phyloP scores from a whole-genome alignment of 2,797 vertebrate genomes.

The Darevskia mixta region DNA sequence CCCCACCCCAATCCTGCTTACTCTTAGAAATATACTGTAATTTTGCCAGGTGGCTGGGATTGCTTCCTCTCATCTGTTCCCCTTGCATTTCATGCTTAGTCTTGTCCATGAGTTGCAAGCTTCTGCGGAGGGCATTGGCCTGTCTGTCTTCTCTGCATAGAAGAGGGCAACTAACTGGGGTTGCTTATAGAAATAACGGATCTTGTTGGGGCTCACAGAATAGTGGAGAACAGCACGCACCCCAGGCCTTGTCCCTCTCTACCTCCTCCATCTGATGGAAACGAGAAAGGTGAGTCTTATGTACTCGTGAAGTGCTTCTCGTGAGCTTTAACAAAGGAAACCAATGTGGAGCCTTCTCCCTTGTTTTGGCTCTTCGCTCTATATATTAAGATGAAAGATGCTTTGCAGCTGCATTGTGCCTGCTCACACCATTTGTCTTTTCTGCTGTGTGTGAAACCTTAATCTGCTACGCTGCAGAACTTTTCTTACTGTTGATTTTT shows the following conservation, averaged over 20 bases:
- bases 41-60: conserved; percentile 56
- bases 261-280: conserved; percentile 56
- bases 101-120: conserved; percentile 64
- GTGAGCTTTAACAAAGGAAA: conserved; percentile 29
- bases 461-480: conserved; percentile 30
- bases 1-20: conserved; percentile 37
- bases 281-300: neutral
- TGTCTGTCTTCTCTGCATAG: conserved; percentile 63
- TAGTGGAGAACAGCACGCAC: conserved; percentile 37
- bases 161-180: conserved; percentile 73
- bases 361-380: conserved; percentile 6
- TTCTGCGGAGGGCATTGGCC: conserved; percentile 60
- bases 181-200: conserved; percentile 73
- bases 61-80: conserved; percentile 39
- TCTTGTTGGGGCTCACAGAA: conserved; percentile 62
- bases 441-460: conserved; percentile 13
- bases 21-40: conserved; percentile 52
- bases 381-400: conserved; percentile 18
- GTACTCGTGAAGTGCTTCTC: conserved; percentile 23
- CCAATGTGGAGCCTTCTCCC: neutral
- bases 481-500: conserved; percentile 27
- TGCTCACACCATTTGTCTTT: neutral
- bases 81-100: conserved; percentile 57
- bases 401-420: conserved; percentile 7
- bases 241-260: neutral